Evolutionary conservation across 2,113 vertebrate species (phyloP), one percentile per base, ranked within the genome.

Genomic region (Taurulus bubalis): DNA sequence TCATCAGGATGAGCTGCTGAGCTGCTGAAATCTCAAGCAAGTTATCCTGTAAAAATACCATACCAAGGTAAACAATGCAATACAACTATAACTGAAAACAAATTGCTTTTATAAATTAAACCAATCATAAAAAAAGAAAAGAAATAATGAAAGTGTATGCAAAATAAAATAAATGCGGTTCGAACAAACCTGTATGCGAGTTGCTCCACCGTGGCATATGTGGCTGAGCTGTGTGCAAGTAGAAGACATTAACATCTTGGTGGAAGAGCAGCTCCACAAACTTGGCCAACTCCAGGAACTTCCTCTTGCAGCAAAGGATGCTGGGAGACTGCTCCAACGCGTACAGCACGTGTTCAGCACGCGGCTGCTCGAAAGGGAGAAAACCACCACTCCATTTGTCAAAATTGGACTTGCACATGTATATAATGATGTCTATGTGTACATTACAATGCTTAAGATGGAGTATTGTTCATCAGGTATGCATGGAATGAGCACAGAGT

Each of bases 181-280:
- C 15, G 76, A 73, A 65, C 82, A 51, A 20, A 94, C 93, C 91
- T 69, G 89, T 89, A 80, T 91, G 90, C 0, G 90, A 92, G 86
- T 90, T 92, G 82, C 93, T 96, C 97, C 97, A 98, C 53, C 95
- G 94, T 0, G 96, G 97, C 55, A 98, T 93, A 71, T 96, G 96
- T 3, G 95, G 94, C 73, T 94, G 96, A 2, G 95, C 96, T 0
- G 96, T 98, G 90, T 97, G 95, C 0, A 91, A 87, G 55, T 96
- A 97, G 93, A 98, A 98, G 75, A 97, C 95, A 1, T 96, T 95
- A 64, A 97, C 93, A 5, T 98, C 97, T 82, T 96, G 95, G 86
- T 97, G 97, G 71, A 95, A 95, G 6, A 98, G 95, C 77, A 98
- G 90, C 86, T 98, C 96, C 6, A 96, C 96, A 36, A 99, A 98